Base-by-base conservation (phyloP, 1,140 invertebrate genomes). In the Trachymyrmex cornetzi region DNA sequence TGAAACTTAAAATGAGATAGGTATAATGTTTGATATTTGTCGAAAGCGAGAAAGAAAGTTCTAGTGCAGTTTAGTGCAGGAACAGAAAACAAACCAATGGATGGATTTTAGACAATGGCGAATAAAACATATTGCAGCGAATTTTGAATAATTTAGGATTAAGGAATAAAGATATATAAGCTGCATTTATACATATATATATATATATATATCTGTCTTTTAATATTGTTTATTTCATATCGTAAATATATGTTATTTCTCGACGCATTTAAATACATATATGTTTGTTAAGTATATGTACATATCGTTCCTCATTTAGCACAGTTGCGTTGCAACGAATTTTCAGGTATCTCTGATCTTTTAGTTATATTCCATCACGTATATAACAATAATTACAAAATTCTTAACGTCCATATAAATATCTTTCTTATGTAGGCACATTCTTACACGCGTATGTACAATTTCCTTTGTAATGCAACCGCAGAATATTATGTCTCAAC, bases 351-450 rank as follows among this genome's bases (percentile, higher is more conserved):
- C 86, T 88, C 80, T 55, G 66, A 77, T 85, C 16, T 87, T 69
- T 69, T 69, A 85, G 44, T 50, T 86, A 77, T 63, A 87, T 24
- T 55, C 67, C 24, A 30, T 86, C 38, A 57, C 77, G 87, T 74
- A 80, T 61, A 64, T 77, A 64, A 86, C 84, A 67, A 84, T 90
- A 91, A 90, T 92, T 92, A 92, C 89, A 92, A 92, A 92, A 92
- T 85, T 87, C 90, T 79, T 89, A 91, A 86, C 85, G 77, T 81
- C 55, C 71, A 86, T 92, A 92, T 91, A 92, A 92, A 92, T 92
- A 92, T 90, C 57, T 87, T 59, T 92, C 86, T 90, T 90, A 86
- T 85, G 77, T 86, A 92, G 91, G 91, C 91, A 92, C 90, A 74
- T 92, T 79, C 84, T 92, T 92, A 87, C 90, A 71, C 91, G 64